Evolutionary conservation across 1,140 invertebrate genomes (phyloP), one percentile per base, ranked within the genome.

Genomic region (Heliconius hermathena): DNA sequence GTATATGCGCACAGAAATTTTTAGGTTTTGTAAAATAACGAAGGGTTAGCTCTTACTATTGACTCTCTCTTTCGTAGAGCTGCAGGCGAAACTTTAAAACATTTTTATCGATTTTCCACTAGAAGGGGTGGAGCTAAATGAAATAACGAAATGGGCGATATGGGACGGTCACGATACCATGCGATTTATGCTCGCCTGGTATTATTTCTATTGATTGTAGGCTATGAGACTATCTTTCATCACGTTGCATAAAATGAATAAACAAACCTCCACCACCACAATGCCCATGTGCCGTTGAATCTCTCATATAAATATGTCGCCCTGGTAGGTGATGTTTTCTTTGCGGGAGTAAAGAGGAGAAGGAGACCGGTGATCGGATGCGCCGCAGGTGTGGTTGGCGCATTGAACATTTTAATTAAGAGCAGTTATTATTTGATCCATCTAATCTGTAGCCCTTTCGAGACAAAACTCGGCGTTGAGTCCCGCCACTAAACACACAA

Each of bases 121-220:
- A 1, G 4, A 18, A 54, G 5, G 3, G 18, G 52, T 54, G 52
- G 52, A 54, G 52, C 54, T 22, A 60, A 60, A 20, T 18, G 52
- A 54, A 54, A 54, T n/a, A 20, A 54, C 3, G 16, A n/a, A 54
- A 54, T 54, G 52, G 20, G 18, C 13, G 52, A 54, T 54, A 54
- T 54, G 20, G 20, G 16, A 1, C 20, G 52, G 13, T 16, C 1
- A 54, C 5, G 5, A 20, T 54, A 49, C n/a, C 66, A 22, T 22
- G 20, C 26, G 26, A n/a, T 8, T 57, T 73, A 79, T 71, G 70
- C 1, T 29, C 29, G 22, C 70, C 70, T 71, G 70, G 70, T 71
- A 71, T 54, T 41, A 20, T 70, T 71, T 71, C 57, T 79, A 74
- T 79, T 74, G 77, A 74, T 79, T 74, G 73, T 41, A 29, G 16